Evolutionary conservation across 1,140 invertebrate species (phyloP).

Genomic region (Ceratosolen solmsi): DNA sequence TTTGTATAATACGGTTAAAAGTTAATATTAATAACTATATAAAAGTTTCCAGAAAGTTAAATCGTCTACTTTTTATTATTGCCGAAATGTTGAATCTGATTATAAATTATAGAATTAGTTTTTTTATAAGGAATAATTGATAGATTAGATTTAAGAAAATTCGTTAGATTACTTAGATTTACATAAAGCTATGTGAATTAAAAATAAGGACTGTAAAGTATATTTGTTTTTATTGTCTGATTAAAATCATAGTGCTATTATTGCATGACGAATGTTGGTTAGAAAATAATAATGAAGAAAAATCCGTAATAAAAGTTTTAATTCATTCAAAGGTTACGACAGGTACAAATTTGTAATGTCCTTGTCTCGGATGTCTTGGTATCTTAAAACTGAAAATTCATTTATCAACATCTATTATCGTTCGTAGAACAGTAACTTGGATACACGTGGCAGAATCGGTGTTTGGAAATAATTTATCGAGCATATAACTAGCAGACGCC

Average conservation of each 20-base stretch:
- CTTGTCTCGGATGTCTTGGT: too few species aligned
- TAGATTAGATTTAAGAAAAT: background rate
- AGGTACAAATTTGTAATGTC: background rate
- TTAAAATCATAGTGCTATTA: too few species aligned
- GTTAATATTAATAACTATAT: conserved; percentile 10
- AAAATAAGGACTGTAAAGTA: too few species aligned
- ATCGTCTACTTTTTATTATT: conserved; percentile 9
- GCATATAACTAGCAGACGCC: background rate
- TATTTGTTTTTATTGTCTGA: too few species aligned
- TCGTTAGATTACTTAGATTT: background rate
- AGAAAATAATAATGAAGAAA: too few species aligned
- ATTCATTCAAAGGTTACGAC: background rate
- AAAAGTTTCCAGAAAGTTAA: background rate
- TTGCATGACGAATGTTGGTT: too few species aligned
- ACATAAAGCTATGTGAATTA: too few species aligned
- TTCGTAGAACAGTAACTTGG: background rate
- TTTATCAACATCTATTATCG: conserved; percentile 5
- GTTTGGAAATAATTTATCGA: conserved; percentile 12
- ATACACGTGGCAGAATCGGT: background rate
- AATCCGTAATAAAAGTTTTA: too few species aligned
- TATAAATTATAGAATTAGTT: background rate
- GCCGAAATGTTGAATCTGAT: background rate
- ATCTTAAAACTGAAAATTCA: too few species aligned
- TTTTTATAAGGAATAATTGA: background rate
- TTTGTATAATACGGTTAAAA: conserved; percentile 1